Evolutionary conservation across 2,113 vertebrate genomes (phyloP).

Genomic region (Pandion haliaetus): DNA sequence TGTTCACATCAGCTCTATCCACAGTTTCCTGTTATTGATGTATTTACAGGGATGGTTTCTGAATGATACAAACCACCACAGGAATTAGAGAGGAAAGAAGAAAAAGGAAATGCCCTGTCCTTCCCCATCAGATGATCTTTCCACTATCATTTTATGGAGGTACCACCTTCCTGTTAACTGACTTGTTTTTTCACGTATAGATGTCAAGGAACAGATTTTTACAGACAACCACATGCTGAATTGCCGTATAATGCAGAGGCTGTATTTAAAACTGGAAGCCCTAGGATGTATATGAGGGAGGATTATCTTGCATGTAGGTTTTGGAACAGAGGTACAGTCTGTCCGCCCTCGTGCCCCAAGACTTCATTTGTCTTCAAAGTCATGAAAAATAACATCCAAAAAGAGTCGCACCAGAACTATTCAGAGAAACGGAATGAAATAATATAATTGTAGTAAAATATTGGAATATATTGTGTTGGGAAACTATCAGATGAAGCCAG

Average conservation of each 20-base stretch:
- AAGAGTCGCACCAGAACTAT: not conserved
- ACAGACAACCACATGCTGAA: not conserved
- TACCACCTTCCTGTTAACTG: not conserved
- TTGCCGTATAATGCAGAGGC: not conserved
- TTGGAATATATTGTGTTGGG: not conserved
- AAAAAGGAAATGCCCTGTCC: not conserved
- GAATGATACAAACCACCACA: not conserved
- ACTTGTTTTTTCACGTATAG: not conserved
- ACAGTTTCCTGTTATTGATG: not conserved
- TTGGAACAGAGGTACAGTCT: not conserved
- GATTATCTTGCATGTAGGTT: not conserved
- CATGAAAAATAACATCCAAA: not conserved
- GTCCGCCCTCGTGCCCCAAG: not conserved
- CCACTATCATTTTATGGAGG: not conserved
- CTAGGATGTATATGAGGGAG: not conserved
- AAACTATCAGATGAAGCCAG: not conserved
- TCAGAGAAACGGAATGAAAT: not conserved
- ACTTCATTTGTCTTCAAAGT: not conserved
- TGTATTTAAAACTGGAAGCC: not conserved
- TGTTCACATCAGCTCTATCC: not conserved
- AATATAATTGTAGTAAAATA: not conserved
- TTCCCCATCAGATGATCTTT: not conserved
- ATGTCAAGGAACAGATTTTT: not conserved
- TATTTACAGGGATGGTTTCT: not conserved
- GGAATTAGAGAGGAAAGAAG: not conserved